Evolutionary conservation across 2,888 invertebrate species (phyloP).

Genomic region (Tipula unca): DNA sequence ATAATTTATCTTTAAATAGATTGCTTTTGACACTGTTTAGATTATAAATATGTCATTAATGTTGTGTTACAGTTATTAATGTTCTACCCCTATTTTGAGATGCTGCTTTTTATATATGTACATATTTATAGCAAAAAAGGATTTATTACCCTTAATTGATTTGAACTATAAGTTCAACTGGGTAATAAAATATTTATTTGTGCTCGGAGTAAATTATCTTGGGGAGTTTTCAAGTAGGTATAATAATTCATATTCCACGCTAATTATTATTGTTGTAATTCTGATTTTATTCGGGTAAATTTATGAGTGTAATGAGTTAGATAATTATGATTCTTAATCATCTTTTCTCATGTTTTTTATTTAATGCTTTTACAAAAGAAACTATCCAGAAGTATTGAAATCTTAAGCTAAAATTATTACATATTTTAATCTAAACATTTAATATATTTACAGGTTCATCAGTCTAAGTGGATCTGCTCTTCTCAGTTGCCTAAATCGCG

Average conservation of each 20-base stretch:
- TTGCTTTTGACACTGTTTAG: not conserved
- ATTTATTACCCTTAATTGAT: not conserved
- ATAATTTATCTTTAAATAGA: not conserved
- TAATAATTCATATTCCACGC: not conserved
- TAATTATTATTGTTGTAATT: not conserved
- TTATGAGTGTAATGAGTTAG: not conserved
- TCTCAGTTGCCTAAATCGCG: too few relatives aligned
- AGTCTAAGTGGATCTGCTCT: too few relatives aligned
- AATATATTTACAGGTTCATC: too few relatives aligned
- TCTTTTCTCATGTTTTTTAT: not conserved
- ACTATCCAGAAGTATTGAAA: too few relatives aligned
- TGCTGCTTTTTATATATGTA: not conserved
- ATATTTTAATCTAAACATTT: too few relatives aligned
- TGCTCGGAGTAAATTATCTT: not conserved
- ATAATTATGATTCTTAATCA: not conserved
- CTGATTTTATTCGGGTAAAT: not conserved
- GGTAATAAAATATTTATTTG: not conserved
- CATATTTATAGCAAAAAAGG: not conserved
- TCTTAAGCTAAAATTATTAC: too few relatives aligned
- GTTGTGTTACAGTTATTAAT: not conserved
- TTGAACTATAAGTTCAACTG: not conserved
- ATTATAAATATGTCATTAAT: not conserved
- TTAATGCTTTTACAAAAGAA: too few relatives aligned
- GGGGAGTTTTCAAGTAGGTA: not conserved
- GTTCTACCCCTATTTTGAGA: not conserved